phyloP scores from a whole-genome alignment of 92 coral and sea anemone species.

The Zoanthus solanderi region DNA sequence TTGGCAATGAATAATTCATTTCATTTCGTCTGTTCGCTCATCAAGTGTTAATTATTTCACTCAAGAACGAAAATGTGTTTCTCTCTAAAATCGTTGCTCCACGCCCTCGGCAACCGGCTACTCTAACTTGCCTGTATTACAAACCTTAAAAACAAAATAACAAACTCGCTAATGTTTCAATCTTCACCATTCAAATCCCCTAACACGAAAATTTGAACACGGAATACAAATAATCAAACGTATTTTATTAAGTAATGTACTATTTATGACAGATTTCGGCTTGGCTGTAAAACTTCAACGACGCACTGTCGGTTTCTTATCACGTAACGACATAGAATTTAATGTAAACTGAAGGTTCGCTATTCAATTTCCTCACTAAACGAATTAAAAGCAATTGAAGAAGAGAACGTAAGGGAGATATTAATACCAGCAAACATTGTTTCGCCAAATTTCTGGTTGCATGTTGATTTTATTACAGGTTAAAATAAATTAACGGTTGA shows the following conservation, averaged over 20 bases:
- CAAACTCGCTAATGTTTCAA: neutral
- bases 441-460: neutral
- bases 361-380: neutral
- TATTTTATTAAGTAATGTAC: slow-evolving; percentile 12
- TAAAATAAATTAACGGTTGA: neutral
- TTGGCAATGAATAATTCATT: slow-evolving; percentile 77
- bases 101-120: slow-evolving; percentile 31
- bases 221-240: slow-evolving; percentile 12
- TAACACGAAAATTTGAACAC: slow-evolving; percentile 1
- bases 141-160: neutral
- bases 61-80: slow-evolving; percentile 54
- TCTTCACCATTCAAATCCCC: neutral
- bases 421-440: neutral
- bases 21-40: slow-evolving; percentile 81
- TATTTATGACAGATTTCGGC: neutral
- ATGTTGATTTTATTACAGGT: neutral
- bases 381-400: slow-evolving; percentile 13
- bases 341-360: neutral
- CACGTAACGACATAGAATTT: slow-evolving; percentile 2
- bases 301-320: slow-evolving; percentile 10
- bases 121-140: neutral
- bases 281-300: slow-evolving; percentile 11
- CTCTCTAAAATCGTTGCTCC: slow-evolving; percentile 22
- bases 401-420: neutral
- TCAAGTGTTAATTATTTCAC: slow-evolving; percentile 80